Evolutionary conservation across 1,140 invertebrate species (phyloP).

Genomic region (Whitmania pigra): DNA sequence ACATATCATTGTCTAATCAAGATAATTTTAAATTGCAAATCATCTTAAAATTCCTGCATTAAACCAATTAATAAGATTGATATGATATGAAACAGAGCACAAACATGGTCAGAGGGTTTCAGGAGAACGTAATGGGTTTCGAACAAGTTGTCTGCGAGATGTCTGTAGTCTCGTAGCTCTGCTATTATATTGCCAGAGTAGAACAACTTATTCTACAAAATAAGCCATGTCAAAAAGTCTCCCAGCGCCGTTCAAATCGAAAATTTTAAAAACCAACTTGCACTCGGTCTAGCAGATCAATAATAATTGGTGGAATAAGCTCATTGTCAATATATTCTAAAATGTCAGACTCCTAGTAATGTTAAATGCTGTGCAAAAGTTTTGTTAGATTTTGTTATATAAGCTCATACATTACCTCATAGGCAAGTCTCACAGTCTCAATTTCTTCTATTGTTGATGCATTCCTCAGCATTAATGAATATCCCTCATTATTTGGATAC

Average conservation of each 20-base stretch:
- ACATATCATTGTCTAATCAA: slow-evolving; percentile 54
- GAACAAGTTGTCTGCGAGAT: slow-evolving; percentile 41
- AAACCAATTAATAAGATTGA: no score
- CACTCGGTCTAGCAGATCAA: slow-evolving; percentile 66
- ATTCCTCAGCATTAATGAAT: slow-evolving; percentile 62
- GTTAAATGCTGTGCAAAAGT: neutral
- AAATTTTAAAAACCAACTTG: slow-evolving; percentile 39
- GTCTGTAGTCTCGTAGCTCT: slow-evolving; percentile 74
- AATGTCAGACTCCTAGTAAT: slow-evolving; percentile 39
- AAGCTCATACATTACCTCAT: slow-evolving; percentile 43
- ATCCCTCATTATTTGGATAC: slow-evolving; percentile 78
- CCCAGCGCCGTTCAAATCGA: neutral
- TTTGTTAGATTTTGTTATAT: slow-evolving; percentile 42
- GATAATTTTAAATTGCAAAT: no score
- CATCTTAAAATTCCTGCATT: no score
- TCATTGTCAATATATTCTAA: slow-evolving; percentile 43
- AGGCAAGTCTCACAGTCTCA: slow-evolving; percentile 45
- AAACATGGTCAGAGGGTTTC: slow-evolving; percentile 70
- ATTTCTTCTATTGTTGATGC: slow-evolving; percentile 44
- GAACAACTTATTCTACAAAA: slow-evolving; percentile 57
- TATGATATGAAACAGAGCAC: slow-evolving; percentile 19
- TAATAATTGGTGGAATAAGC: slow-evolving; percentile 62
- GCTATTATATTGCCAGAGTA: slow-evolving; percentile 81
- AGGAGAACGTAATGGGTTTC: slow-evolving; percentile 61
- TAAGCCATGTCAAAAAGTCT: no score